Evolutionary conservation across 1,140 invertebrate species (phyloP), one percentile per base, ranked within the genome.

Genomic region (Lithobius niger): DNA sequence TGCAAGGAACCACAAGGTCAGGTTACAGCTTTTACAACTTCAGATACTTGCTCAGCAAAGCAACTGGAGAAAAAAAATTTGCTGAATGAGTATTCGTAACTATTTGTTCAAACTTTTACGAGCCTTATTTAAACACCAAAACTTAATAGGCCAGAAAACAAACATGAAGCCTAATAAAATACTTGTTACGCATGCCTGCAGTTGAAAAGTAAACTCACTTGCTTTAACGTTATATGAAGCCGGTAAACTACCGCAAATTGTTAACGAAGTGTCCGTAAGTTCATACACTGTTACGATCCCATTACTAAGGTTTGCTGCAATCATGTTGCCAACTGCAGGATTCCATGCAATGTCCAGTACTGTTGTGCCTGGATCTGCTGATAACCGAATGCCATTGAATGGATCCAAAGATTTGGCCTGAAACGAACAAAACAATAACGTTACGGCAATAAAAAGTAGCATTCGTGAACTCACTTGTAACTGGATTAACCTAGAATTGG

Each of bases 271-370:
- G 36, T 57, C 61, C n/a, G 45, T 48, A 4, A 67, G 28, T 57
- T 66, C 64, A 53, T 62, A 64, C n/a, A 72, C 54, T n/a, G 60
- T 47, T 1, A 75, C 53, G 44, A 52, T 64, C 4, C 72, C 71
- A 63, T 73, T 68, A 49, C 60, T 65, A 15, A 66, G 43, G 52
- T 69, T 66, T 13, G 65, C 62, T 0, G 71, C 71, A 49, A 74
- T 66, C 48, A 70, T 60, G 2, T 60, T 62, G 3, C 64, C 59
- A 18, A 68, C 59, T 0, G 60, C 66, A n/a, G 75, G 75, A 62
- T 77, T 77, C 74, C 75, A 77, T 21, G 64, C 58, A 47, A 75
- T 52, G 56, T 73, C 70, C 47, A 53, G 45, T 4, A 71, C 52
- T 25, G 40, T 44, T 0, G 54, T 54, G 6, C 42, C 47, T 6